Base-by-base conservation (phyloP, 2,888 invertebrate species). In the Hyles lineata region DNA sequence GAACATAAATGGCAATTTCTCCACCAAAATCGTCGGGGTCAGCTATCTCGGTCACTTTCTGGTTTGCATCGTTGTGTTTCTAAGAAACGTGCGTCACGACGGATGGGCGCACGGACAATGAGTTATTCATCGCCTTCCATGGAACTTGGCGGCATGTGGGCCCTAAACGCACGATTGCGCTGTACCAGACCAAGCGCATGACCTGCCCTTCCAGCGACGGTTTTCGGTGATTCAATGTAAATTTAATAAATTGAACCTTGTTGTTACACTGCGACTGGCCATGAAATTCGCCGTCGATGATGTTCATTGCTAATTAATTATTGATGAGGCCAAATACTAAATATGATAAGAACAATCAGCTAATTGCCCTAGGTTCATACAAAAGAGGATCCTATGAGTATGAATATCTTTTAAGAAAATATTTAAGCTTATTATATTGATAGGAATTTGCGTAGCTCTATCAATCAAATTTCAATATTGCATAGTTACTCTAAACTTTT, bases 61-160 rank as follows among this genome's bases (percentile, higher is more conserved):
- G 89, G 84, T 83, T 85, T 87, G 87, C 88, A 86, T 86, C 85
- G 87, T 85, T 83, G 79, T 81, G 85, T 85, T 93, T 93, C 94
- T 85, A 80, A 87, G 94, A 94, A 94, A 79, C 85, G 87, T 93
- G 93, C 93, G 94, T 94, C 94, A 94, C 90, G 89, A 85, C 89
- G 89, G 88, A 89, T 91, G 92, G 90, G 91, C 92, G 89, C 84
- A 90, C 90, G 86, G 90, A 94, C 94, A 94, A 94, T 94, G 94
- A 90, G 92, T 94, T 94, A 94, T 94, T 94, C 94, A 94, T 94
- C 89, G 92, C 87, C 87, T 93, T 94, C 93, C 92, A 84, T 82
- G 92, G 92, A 94, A 91, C 86, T 88, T 86, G 88, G 86, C 91
- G 92, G 91, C 93, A 91, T 91, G 90, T 90, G 91, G 80, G 89